Evolutionary conservation across 23 tunicate species (phyloP).

Genomic region (Phallusia fumigata): DNA sequence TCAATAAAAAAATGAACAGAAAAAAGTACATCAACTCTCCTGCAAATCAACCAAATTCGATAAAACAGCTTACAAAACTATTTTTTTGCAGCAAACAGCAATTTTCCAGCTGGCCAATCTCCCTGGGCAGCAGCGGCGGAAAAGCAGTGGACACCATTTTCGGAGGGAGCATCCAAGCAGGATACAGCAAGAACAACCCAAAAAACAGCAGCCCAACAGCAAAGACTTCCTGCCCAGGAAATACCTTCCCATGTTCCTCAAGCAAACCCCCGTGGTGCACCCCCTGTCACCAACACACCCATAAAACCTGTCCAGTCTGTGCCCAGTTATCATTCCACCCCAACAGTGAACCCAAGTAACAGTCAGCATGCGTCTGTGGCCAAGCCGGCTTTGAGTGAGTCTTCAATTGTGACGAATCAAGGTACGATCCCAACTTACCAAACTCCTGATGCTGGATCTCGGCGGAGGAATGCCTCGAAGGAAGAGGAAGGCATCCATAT

Average conservation of each 20-base stretch:
- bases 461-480: conserved; percentile 4
- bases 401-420: neutral
- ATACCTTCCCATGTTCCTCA: neutral
- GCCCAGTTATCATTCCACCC: conserved; percentile 1
- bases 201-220: neutral
- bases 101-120: neutral
- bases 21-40: too few species aligned
- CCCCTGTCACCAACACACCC: neutral
- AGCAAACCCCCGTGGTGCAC: neutral
- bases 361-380: neutral
- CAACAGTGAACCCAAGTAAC: neutral
- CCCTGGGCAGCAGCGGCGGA: neutral
- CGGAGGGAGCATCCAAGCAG: neutral
- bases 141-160: conserved; percentile 8
- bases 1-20: too few species aligned
- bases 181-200: neutral
- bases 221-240: neutral
- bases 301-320: neutral
- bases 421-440: neutral
- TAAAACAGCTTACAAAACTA: too few species aligned
- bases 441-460: neutral
- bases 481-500: conserved; percentile 11
- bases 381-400: neutral
- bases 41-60: too few species aligned
- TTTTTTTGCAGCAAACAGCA: conserved; percentile 3